phyloP scores from a whole-genome alignment of 2,888 invertebrate species.

The Trisateles emortualis region DNA sequence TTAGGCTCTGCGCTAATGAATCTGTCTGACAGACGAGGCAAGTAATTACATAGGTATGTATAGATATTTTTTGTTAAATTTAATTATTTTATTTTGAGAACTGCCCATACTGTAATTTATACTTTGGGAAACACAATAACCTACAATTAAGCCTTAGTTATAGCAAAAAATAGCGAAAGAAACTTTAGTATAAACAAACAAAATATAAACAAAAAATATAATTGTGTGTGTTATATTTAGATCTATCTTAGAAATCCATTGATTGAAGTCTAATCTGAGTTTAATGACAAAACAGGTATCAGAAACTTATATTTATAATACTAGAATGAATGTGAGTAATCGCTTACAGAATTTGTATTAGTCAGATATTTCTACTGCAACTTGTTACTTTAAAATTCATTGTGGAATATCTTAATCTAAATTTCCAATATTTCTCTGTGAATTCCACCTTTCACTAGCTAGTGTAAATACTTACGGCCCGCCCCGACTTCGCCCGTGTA shows the following conservation, averaged over 20 bases:
- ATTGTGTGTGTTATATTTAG: not conserved
- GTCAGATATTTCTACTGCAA: conserved; percentile 28
- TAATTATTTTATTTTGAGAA: conserved; percentile 20
- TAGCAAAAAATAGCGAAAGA: conserved; percentile 6
- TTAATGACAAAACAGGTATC: conserved; percentile 17
- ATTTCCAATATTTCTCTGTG: conserved; percentile 28
- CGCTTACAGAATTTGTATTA: conserved; percentile 8
- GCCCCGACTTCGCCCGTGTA: no score
- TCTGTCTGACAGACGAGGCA: no score
- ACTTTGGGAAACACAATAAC: conserved; percentile 16
- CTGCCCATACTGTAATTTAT: conserved; percentile 20
- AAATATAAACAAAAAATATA: not conserved
- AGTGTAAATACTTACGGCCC: no score
- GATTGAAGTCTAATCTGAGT: conserved; percentile 2
- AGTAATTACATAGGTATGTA: no score
- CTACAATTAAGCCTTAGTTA: conserved; percentile 25
- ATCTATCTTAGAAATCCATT: conserved; percentile 16
- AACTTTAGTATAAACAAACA: conserved; percentile 3
- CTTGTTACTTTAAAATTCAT: conserved; percentile 25
- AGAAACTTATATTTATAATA: conserved; percentile 10
- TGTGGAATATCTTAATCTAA: conserved; percentile 32
- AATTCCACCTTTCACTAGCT: conserved; percentile 38
- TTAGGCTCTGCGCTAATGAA: no score
- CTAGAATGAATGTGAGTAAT: conserved; percentile 12
- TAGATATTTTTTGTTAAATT: no score